A percentile compares a stretch with the other conserved stretches of the same genome.
Evolutionary conservation across 2,888 invertebrate species (phyloP).

Genomic region (Drosophila barbarae): DNA sequence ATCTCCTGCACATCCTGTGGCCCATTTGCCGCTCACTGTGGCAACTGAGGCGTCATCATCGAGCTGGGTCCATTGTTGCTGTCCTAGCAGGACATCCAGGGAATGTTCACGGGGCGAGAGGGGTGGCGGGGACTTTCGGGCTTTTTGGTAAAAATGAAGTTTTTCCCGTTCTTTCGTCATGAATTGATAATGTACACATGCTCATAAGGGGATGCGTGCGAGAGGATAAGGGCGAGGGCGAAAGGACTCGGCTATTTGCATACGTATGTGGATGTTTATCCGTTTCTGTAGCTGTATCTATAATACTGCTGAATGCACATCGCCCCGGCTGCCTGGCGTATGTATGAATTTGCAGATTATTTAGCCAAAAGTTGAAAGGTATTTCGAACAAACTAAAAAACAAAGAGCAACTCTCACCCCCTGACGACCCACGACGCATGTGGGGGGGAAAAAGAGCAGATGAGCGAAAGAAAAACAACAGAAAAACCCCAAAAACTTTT

Average conservation of each 20-base stretch:
- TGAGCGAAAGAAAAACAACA: conserved; percentile 32
- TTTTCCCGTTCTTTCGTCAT: conserved; percentile 66
- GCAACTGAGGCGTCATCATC: conserved; percentile 71
- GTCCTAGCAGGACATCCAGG: conserved; percentile 32
- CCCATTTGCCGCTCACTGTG: conserved; percentile 68
- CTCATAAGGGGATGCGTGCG: conserved; percentile 52
- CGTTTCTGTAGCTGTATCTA: conserved; percentile 39
- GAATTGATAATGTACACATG: conserved; percentile 74
- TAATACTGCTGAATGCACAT: conserved; percentile 43
- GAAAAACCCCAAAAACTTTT: conserved; percentile 62
- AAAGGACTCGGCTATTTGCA: conserved; percentile 56
- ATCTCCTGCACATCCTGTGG: conserved; percentile 56
- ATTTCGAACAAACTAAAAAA: conserved; percentile 48
- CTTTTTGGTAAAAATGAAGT: conserved; percentile 69
- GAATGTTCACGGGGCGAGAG: conserved; percentile 1
- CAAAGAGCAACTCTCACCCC: conserved; percentile 56
- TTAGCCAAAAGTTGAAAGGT: conserved; percentile 72
- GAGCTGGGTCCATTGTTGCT: conserved; percentile 47
- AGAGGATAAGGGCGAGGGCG: conserved; percentile 14
- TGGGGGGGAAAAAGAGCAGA: conserved; percentile 5
- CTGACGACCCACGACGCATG: conserved; percentile 1
- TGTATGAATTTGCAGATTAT: conserved; percentile 66
- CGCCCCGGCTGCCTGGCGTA: conserved; percentile 18
- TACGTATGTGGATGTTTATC: conserved; percentile 43
- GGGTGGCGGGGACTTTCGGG: conserved; percentile 20